Evolutionary conservation across 1,140 invertebrate species (phyloP).

Genomic region (Bilobella aurantiaca): DNA sequence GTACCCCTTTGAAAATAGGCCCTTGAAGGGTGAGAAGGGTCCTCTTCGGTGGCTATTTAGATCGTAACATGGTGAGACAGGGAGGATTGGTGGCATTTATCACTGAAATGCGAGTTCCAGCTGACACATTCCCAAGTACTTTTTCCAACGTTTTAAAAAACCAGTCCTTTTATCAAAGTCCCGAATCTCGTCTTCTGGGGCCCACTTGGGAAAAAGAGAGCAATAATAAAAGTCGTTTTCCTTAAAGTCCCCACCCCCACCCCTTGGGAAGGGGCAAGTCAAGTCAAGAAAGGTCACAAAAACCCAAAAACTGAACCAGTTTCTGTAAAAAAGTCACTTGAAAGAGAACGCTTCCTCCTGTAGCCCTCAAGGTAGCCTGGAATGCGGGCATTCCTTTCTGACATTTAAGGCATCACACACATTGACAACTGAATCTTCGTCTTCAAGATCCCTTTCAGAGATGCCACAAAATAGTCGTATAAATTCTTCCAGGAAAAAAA

Average conservation of each 20-base stretch:
- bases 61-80: background rate
- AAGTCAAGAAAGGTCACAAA: background rate
- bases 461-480: no score
- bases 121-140: conserved; percentile 2
- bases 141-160: conserved; percentile 2
- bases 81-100: background rate
- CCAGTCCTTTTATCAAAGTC: background rate
- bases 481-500: no score
- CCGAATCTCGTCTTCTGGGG: background rate
- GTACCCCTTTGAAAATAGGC: no score
- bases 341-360: background rate
- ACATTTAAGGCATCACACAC: background rate
- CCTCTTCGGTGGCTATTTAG: conserved; percentile 3
- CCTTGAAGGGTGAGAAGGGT: no score
- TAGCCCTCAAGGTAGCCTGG: background rate
- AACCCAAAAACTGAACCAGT: background rate
- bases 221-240: conserved; percentile 2
- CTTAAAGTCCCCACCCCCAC: background rate
- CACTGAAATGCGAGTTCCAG: conserved; percentile 2
- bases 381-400: background rate
- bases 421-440: background rate
- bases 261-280: background rate
- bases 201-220: background rate
- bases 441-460: background rate
- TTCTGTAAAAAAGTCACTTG: background rate